phyloP scores from a whole-genome alignment of 2,797 vertebrate species.

The Dendrocincla fuliginosa region DNA sequence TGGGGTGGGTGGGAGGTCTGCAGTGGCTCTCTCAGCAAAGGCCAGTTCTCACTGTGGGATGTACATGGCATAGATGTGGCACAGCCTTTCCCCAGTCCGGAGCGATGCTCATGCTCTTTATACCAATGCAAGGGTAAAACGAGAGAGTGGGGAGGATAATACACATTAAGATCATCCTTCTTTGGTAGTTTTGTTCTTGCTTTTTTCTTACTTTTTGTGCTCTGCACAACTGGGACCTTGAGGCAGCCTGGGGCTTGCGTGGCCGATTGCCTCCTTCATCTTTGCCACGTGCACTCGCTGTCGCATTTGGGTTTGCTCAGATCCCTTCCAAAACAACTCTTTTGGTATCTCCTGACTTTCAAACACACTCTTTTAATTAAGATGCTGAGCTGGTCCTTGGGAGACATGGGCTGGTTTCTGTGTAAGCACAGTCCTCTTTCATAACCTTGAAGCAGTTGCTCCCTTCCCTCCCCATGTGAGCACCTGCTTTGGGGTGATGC shows the following conservation, averaged over 20 bases:
- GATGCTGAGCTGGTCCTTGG: background rate
- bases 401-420: background rate
- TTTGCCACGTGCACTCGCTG: fast-evolving
- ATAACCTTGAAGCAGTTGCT: background rate
- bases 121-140: background rate
- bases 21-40: background rate
- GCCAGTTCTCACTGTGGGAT: background rate
- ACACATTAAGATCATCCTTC: background rate
- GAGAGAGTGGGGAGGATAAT: background rate
- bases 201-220: background rate
- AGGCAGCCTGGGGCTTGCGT: background rate
- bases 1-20: background rate
- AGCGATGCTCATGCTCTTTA: background rate
- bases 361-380: background rate
- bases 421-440: background rate
- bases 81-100: background rate
- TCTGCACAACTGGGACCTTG: background rate
- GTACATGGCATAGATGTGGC: fast-evolving
- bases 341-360: background rate
- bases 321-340: background rate
- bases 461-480: background rate
- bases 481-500: background rate
- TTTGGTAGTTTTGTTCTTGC: background rate
- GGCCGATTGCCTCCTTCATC: background rate
- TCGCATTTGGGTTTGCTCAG: background rate